Base-by-base conservation (phyloP, 2,113 vertebrate species). In the Microtus pennsylvanicus region DNA sequence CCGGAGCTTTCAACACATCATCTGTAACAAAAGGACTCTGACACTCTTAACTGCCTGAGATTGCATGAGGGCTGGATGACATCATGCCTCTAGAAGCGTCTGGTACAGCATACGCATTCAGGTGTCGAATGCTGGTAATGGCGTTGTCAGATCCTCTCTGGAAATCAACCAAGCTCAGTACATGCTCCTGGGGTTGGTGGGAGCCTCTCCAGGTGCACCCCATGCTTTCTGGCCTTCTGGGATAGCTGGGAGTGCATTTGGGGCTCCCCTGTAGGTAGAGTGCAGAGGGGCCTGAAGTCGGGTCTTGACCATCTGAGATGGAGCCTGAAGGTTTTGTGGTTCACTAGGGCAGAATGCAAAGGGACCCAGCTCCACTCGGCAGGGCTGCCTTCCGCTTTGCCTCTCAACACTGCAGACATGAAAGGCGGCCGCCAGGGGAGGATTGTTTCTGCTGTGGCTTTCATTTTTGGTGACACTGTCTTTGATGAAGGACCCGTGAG, bases 361-460 rank as follows among this genome's bases (percentile, higher is more conserved):
- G 63, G 42, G 67, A n/a, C 38, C 11, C 7, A n/a, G 75, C 5
- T 86, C 45, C 35, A 38, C 55, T 89, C 35, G 1, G 67, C 91
- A 86, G 45, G 4, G 0, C 2, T 19, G 38, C 81, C 63, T 0
- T 90, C 55, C 81, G 45, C 89, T 91, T n/a, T 67, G 35, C 55
- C 26, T 28, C 75, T 69, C 75, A 6, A 38, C 33, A 22, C 16
- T 70, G 35, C 63, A 87, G 33, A 42, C 70, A 47, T 80, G 83
- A 91, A 95, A 93, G 77, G 38, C 69, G 72, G 2, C n/a, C 55
- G 10, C 80, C 63, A 42, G 26, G 11, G n/a, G 69, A 11, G 3
- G 67, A 50, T 52, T 80, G 12, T 93, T 81, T 78, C 80, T 69
- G 33, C 67, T 58, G 42, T 16, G 2, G 10, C 21, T 97, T 94